Conservation (phyloP, 2,888 invertebrate genomes). For the Tetanocera ferruginea region DNA sequence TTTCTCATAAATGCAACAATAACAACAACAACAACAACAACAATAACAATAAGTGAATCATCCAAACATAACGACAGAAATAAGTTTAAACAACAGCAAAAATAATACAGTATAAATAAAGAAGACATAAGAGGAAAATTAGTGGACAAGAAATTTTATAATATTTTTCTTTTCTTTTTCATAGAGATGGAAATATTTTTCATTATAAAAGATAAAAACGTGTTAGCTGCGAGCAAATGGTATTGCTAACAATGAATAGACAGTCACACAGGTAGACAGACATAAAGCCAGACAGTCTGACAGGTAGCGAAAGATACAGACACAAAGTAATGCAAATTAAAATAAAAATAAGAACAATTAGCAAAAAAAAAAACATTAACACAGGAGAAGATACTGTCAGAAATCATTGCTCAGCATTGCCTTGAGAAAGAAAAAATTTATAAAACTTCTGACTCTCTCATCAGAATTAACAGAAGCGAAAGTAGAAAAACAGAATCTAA, state of each 20-base stretch:
- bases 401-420: too few relatives aligned
- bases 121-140: neutral
- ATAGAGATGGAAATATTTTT: neutral
- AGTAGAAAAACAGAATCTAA: too few relatives aligned
- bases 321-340: conserved; percentile 11
- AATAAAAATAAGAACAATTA: conserved; percentile 10
- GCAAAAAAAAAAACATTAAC: neutral
- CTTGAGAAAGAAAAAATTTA: neutral
- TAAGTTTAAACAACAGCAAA: neutral
- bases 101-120: neutral
- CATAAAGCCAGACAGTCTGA: neutral
- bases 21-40: neutral
- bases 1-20: conserved; percentile 18
- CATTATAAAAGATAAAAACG: neutral
- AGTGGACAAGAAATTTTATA: neutral
- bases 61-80: conserved; percentile 22
- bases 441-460: neutral
- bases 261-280: neutral
- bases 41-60: neutral
- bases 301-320: neutral
- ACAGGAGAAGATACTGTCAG: neutral
- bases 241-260: neutral
- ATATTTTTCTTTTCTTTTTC: too few relatives aligned
- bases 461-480: too few relatives aligned
- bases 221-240: neutral